Evolutionary conservation across 2,113 vertebrate species (phyloP).

Genomic region (Paralichthys olivaceus): DNA sequence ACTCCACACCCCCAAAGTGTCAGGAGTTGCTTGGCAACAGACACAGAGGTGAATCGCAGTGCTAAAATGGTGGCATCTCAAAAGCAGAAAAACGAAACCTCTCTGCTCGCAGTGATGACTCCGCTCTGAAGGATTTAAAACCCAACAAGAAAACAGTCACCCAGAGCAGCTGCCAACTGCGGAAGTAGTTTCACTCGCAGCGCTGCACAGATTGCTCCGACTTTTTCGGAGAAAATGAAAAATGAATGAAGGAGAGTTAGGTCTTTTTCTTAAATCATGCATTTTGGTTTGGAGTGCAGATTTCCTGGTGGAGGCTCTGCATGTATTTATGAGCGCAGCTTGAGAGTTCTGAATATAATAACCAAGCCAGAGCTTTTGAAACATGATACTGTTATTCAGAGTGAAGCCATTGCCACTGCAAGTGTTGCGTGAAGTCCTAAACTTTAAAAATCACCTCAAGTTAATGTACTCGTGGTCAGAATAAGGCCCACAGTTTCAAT

Average conservation of each 20-base stretch:
- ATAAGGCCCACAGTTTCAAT: no score
- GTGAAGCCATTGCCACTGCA: neutral
- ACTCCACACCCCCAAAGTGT: slow-evolving; percentile 55
- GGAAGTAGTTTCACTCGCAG: neutral
- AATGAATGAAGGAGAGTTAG: slow-evolving; percentile 27
- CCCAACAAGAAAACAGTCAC: neutral
- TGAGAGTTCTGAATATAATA: slow-evolving; percentile 26
- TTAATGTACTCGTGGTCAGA: no score
- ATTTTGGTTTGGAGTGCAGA: neutral
- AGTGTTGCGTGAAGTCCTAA: neutral
- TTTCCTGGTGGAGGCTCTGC: slow-evolving; percentile 1
- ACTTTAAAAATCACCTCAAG: no score
- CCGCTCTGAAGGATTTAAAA: neutral
- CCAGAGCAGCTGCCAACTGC: neutral
- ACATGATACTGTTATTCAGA: slow-evolving; percentile 2
- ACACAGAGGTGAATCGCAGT: slow-evolving; percentile 61
- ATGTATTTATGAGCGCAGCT: slow-evolving; percentile 41
- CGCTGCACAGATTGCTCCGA: neutral
- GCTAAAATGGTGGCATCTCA: slow-evolving; percentile 64
- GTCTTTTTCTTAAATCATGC: neutral
- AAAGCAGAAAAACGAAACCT: slow-evolving; percentile 41
- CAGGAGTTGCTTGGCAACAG: slow-evolving; percentile 76
- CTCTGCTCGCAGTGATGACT: slow-evolving; percentile 18
- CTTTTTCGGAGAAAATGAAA: slow-evolving; percentile 35
- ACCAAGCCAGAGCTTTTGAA: slow-evolving; percentile 2